Evolutionary conservation across 1,140 invertebrate species (phyloP), one percentile per base, ranked within the genome.

Genomic region (Drosophila sp.): DNA sequence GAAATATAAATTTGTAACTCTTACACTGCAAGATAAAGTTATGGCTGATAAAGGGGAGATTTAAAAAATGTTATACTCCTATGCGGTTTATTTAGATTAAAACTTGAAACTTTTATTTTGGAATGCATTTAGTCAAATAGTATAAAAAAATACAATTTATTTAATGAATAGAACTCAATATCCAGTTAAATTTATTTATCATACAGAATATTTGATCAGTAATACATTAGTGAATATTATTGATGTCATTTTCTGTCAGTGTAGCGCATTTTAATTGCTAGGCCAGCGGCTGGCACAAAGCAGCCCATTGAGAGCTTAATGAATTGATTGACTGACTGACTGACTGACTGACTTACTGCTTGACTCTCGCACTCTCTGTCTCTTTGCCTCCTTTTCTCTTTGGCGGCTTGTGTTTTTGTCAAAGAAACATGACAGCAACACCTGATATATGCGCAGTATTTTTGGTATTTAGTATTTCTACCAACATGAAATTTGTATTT

Each of bases 401-500:
- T 61, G 80, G 32, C 76, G 66, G 77, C 66, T 56, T 64, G 65
- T 72, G 29, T 70, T 87, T 80, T 86, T 72, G 71, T 59, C 70
- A 62, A 66, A 57, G 38, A 43, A 61, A 69, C 63, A 69, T 69
- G 73, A 77, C 61, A 62, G 70, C 74, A 69, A 79, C 77, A 79
- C 72, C 72, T 72, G 72, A 76, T 72, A 53, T 75, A 59, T 72
- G 67, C 18, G 25, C 54, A 51, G 53, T 54, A 57, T 13, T 54
- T 54, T 54, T 51, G 58, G 57, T 51, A 54, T 61, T 54, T 58
- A 41, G 41, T 66, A 67, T 71, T 70, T 64, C 29, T 77, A 58
- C 41, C 7, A 57, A 76, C 72, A 70, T 62, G 80, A 16, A 48
- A 61, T 59, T 41, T 43, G 41, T 65, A 78, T 80, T 62, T 46